Evolutionary conservation across 2,888 invertebrate species (phyloP), one percentile per base, ranked within the genome.

Genomic region (Scaptomyza polygonia): DNA sequence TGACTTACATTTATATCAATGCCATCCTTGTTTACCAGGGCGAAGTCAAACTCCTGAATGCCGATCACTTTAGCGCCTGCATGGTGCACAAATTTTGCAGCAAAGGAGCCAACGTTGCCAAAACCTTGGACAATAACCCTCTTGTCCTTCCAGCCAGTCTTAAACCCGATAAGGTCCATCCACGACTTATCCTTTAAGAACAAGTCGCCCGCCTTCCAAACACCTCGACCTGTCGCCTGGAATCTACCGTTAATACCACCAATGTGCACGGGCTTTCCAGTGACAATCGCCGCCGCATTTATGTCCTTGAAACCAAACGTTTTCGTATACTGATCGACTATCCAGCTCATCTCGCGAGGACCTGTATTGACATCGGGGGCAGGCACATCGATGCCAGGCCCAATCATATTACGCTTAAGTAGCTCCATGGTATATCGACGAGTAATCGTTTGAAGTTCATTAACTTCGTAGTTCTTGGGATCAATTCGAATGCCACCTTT

Each of bases 291-390:
- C 90, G 97, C 95, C 18, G 98, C 97, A 92, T 99, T 99, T 89
- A 99, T 96, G 90, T 99, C 98, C 88, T 95, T 94, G 91, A 95
- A 96, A 52, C 98, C 98, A 86, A 98, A 95, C 44, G 99, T 99
- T 92, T 98, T 98, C 55, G 97, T 95, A 92, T 98, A 99, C 0
- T 99, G 99, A 92, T 99, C 99, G 0, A 98, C 97, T 87, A 99
- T 97, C 99, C 99, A 99, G 66, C 97, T 97, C 98, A 98, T 98
- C 92, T 99, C 99, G 29, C 98, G 94, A 90, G 98, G 98, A 36
- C 98, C 97, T 0, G 99, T 99, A 54, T 98, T 99, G 96, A 99
- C 98, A 92, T 99, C 99, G 1, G 99, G 99, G 47, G 99, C 99
- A 14, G 99, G 99, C n/a, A 99, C 99, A 91, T 99, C 99, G 59